Base-by-base conservation (phyloP, 2,797 vertebrate genomes). In the Melanotaenia trifasciata region DNA sequence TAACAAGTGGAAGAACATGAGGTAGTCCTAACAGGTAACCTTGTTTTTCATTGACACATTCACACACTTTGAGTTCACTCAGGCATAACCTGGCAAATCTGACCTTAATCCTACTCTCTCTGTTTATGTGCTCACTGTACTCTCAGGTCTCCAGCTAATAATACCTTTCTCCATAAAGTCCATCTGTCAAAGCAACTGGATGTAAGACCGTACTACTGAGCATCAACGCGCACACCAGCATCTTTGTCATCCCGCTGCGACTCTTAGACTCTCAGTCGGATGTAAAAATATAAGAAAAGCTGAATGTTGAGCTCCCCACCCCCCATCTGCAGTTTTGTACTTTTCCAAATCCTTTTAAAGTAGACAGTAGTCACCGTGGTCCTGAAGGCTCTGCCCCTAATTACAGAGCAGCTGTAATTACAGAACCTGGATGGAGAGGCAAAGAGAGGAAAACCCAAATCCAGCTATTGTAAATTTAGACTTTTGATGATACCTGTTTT, bases 341-440 rank as follows among this genome's bases (percentile, higher is more conserved):
- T 88, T 84, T 85, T 78, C 81, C 81, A 85, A 89, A 86, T 75
- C 80, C 83, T 92, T 91, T 90, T 85, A 90, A 89, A 91, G 90
- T 84, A 90, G 85, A 91, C 89, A 91, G 91, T 92, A 93, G 90
- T 95, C 91, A 93, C 90, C 89, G 76, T 83, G 88, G 91, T 94
- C 90, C 88, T 92, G 77, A 91, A 92, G 88, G 84, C 90, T 93
- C 89, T 92, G 87, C 92, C 90, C 90, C 80, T 95, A 95, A 95
- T 95, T 95, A 94, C 90, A 94, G 93, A 94, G 90, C 84, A 88
- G 91, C 89, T 90, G 85, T 94, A 95, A 95, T 95, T 95, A 94
- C 93, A 94, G 86, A 89, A 92, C 89, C 85, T 90, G 88, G 86
- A 87, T 86, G 70, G 84, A 84, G 84, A 76, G 70, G 79, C 80